A percentile compares a stretch with the other conserved stretches of the same genome.
Evolutionary conservation across 2,888 invertebrate species (phyloP).

Genomic region (Venusia cambrica): DNA sequence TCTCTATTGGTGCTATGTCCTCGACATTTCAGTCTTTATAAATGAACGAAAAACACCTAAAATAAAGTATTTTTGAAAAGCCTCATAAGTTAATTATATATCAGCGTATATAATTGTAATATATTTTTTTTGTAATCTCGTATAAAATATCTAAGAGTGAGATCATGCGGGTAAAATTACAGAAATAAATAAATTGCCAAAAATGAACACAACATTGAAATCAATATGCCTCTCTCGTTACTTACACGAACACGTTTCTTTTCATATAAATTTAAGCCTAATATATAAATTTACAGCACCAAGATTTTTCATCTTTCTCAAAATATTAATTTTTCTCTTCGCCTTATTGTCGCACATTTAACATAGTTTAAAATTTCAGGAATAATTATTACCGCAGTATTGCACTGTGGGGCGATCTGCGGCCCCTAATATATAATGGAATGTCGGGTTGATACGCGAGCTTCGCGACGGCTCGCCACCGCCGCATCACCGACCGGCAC

Average conservation of each 20-base stretch:
- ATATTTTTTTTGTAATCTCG: constrained; percentile 74
- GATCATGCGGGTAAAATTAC: constrained; percentile 76
- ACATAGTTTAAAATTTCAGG: constrained; percentile 75
- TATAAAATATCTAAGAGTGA: constrained; percentile 79
- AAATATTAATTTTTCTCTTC: constrained; percentile 76
- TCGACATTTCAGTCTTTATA: constrained; percentile 71
- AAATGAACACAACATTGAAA: constrained; percentile 77
- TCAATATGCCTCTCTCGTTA: constrained; percentile 78
- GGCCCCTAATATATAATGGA: constrained; percentile 52
- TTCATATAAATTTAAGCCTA: constrained; percentile 78
- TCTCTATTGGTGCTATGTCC: constrained; percentile 67
- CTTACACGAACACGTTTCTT: constrained; percentile 74
- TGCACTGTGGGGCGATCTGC: constrained; percentile 54
- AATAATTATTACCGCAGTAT: constrained; percentile 73
- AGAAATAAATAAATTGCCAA: constrained; percentile 77
- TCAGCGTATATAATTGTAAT: constrained; percentile 66
- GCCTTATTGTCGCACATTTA: constrained; percentile 79
- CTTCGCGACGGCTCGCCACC: constrained; percentile 40
- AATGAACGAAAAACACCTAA: constrained; percentile 65
- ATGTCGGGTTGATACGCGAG: constrained; percentile 47
- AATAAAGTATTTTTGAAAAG: constrained; percentile 70
- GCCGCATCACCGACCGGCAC: constrained; percentile 43
- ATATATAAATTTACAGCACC: constrained; percentile 82
- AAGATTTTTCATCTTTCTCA: constrained; percentile 79
- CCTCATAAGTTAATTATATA: constrained; percentile 78